These are phyloP conservation scores for Trissolcus japonicus DNA, from an alignment of 2,888 invertebrate genomes.

Conservation along the genomic window DNA sequence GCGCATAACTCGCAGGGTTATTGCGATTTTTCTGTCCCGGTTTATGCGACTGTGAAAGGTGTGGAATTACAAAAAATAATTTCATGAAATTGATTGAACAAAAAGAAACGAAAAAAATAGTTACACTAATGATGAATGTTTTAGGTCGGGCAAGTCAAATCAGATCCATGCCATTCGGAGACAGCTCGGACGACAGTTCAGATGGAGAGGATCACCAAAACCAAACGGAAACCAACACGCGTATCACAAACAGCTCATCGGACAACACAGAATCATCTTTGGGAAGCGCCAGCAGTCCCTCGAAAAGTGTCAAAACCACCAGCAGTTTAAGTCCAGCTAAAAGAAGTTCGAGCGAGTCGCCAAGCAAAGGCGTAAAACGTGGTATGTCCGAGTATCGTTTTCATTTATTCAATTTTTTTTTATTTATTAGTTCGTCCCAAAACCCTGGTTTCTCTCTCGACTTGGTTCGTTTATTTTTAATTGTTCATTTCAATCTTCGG, in stretches of 20 bases:
- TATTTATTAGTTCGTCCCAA: not conserved
- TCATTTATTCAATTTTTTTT: not conserved
- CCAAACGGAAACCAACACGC: slow-evolving; percentile 78
- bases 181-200: slow-evolving; percentile 95
- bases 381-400: slow-evolving; percentile 77
- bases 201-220: slow-evolving; percentile 87
- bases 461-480: too few relatives aligned
- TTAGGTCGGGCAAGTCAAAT: slow-evolving; percentile 91
- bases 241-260: slow-evolving; percentile 77
- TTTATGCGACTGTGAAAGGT: slow-evolving; percentile 95
- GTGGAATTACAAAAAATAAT: not conserved
- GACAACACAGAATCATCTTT: slow-evolving; percentile 80
- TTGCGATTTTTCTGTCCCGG: slow-evolving; percentile 94
- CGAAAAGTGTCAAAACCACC: slow-evolving; percentile 90
- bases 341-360: slow-evolving; percentile 88
- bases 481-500: too few relatives aligned
- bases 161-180: slow-evolving; percentile 96
- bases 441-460: too few relatives aligned
- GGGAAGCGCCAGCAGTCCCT: slow-evolving; percentile 87
- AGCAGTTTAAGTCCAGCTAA: slow-evolving; percentile 91
- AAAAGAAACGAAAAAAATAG: not conserved
- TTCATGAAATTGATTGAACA: too few relatives aligned
- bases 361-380: slow-evolving; percentile 87
- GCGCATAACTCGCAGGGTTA: slow-evolving; percentile 84
- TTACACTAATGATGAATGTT: not conserved